phyloP scores from a whole-genome alignment of 2,888 invertebrate genomes.

The Rhopalosiphum nymphaeae region DNA sequence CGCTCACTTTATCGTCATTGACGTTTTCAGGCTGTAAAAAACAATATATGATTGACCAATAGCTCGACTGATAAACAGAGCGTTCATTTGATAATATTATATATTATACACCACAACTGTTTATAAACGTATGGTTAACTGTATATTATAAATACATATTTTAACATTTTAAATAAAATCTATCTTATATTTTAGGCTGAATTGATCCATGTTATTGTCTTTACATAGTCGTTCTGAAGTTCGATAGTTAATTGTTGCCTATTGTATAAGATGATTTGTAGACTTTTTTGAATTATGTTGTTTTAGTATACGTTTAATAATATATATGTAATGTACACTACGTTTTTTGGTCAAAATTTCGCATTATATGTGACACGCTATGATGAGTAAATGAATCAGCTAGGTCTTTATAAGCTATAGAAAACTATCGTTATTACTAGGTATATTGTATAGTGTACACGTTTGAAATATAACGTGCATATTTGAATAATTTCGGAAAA shows the following conservation, averaged over 20 bases:
- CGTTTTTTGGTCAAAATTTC: background rate
- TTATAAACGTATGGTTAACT: no score
- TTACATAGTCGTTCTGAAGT: background rate
- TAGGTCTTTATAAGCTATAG: background rate
- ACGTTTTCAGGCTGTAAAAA: background rate
- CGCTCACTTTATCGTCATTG: background rate
- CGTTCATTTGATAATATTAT: background rate
- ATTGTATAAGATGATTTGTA: no score
- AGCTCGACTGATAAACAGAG: background rate
- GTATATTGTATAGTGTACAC: background rate
- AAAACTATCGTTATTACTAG: background rate
- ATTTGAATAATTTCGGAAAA: background rate
- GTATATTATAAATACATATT: no score
- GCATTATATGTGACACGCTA: background rate
- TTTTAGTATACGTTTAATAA: background rate
- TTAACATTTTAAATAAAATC: background rate
- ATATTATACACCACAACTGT: no score
- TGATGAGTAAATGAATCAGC: background rate
- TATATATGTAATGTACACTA: background rate
- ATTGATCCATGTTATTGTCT: background rate
- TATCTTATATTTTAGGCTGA: background rate
- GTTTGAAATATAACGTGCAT: background rate
- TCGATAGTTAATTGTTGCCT: no score
- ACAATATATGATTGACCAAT: background rate
- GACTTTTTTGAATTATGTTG: background rate